phyloP scores from a whole-genome alignment of 2,797 vertebrate species.

The Otolemur crassicaudatus region DNA sequence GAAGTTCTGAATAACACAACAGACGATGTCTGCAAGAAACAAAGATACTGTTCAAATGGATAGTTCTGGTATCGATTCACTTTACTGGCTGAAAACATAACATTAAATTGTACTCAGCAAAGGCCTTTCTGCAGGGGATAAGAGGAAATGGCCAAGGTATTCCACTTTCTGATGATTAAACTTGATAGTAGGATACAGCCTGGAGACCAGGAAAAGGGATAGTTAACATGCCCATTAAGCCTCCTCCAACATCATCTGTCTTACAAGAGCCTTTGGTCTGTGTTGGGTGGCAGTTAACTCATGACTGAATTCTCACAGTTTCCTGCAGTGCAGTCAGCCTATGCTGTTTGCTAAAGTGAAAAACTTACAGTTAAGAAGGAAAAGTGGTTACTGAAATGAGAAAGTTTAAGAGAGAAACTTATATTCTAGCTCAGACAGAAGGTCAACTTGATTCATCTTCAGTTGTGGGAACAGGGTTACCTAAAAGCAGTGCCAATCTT shows the following conservation, averaged over 20 bases:
- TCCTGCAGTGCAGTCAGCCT: background rate
- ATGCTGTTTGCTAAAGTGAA: slow-evolving; percentile 54
- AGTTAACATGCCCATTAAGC: slow-evolving; percentile 48
- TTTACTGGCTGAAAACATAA: slow-evolving; percentile 69
- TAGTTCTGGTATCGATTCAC: slow-evolving; percentile 70
- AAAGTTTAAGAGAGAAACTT: slow-evolving; percentile 68
- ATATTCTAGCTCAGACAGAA: slow-evolving; percentile 48
- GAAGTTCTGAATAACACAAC: slow-evolving; percentile 51
- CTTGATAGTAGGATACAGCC: slow-evolving; percentile 44
- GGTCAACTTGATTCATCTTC: slow-evolving; percentile 67
- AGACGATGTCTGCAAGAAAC: slow-evolving; percentile 61
- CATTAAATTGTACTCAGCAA: slow-evolving; percentile 63
- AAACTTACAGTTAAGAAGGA: slow-evolving; percentile 31
- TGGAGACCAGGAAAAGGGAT: background rate
- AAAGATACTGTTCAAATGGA: slow-evolving; percentile 65
- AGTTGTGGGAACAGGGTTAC: slow-evolving; percentile 47
- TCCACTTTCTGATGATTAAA: slow-evolving; percentile 71
- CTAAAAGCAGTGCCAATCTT: slow-evolving; percentile 57
- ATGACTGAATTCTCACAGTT: slow-evolving; percentile 36
- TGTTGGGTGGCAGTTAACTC: slow-evolving; percentile 52
- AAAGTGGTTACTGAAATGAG: slow-evolving; percentile 63
- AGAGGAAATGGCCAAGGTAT: slow-evolving; percentile 51
- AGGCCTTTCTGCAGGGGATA: slow-evolving; percentile 56
- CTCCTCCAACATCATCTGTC: background rate
- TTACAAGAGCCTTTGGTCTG: slow-evolving; percentile 45